Evolutionary conservation across 2,797 vertebrate genomes (phyloP), one percentile per base, ranked within the genome.

Genomic region (Pelodytes ibericus): DNA sequence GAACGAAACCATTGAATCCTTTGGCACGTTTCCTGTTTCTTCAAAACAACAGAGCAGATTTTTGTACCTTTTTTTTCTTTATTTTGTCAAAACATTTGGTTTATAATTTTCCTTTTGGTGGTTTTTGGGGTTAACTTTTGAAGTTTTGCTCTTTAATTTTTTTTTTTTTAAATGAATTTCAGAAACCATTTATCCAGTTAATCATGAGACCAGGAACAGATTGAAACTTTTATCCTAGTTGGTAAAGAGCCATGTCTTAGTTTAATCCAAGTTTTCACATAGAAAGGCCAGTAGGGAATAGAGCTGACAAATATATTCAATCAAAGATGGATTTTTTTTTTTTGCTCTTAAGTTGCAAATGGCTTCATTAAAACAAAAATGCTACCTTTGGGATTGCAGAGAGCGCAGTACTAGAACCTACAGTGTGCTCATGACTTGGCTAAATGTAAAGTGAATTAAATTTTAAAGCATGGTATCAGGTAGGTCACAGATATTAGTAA

Each of bases 391-490:
- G 95, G 95, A 98, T 90, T 91, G 85, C 90, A 91, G 92, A 91
- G 94, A 95, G 93, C 90, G 92, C 88, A 95, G 90, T 88, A 92
- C 92, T 89, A 93, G 92, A 94, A 94, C 94, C 94, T 96, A 96
- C 96, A 95, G 94, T 94, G 92, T 98, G 96, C 98, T 99, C 98
- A 97, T 96, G 95, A 95, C 93, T 93, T 30, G 81, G 87, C 94
- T 96, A 97, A 99, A 98, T 98, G 96, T 95, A 96, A 94, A 95
- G 91, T 95, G 93, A 97, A 97, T 98, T 97, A 97, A 98, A 98
- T 92, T 97, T 97, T 98, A 97, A 99, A 95, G 94, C 90, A 94
- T 94, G 93, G 85, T 87, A 95, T 94, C 97, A 99, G 97, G 96
- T 98, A 98, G 94, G 93, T 92, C 89, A 86, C 89, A 91, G 92